Evolutionary conservation across 2,113 vertebrate genomes (phyloP), one percentile per base, ranked within the genome.

Genomic region (Poicephalus gulielmi): DNA sequence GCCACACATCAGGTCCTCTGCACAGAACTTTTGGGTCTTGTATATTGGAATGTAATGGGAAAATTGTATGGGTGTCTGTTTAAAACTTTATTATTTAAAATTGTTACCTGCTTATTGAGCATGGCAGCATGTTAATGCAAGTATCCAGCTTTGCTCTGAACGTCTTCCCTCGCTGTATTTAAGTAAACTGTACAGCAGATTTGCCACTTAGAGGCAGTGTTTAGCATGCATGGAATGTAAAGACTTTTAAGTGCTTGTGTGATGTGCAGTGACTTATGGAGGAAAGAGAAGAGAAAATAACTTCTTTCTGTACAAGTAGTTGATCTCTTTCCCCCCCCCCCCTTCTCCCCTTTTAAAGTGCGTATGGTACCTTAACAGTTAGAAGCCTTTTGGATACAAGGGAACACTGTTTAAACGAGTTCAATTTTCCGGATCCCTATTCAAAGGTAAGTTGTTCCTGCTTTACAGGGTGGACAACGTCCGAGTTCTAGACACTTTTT

Each of bases 341-440:
- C 73, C 96, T 87, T 97, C 75, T 96, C 97, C 76, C 74, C 92
- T 97, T 94, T 49, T 91, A 25, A 90, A 99, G 99, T 82, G 99
- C 99, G 20, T 99, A 99, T 18, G 99, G 99, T 96, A 99, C 99
- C 59, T 98, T 99, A 96, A 99, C 99, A 22, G 99, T 99, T 96
- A 98, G 99, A 94, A 99, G 99, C 97, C 98, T 99, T 57, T 95
- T 99, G 98, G 99, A 99, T 97, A 99, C 99, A 1, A 98, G 99
- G 97, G 99, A 99, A 79, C 99, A 99, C 97, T 99, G 99, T 95
- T 95, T 99, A 97, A 99, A 99, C 3, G 99, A 99, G 97, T 99
- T 99, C 98, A 99, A 98, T 98, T 99, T 99, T 96, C 99, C 99
- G 17, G 99, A 99, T 81, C 99, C 99, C 84, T 99, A 99, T 91